Evolutionary conservation across 2,888 invertebrate species (phyloP).

Genomic region (Alentia gelatinosa): DNA sequence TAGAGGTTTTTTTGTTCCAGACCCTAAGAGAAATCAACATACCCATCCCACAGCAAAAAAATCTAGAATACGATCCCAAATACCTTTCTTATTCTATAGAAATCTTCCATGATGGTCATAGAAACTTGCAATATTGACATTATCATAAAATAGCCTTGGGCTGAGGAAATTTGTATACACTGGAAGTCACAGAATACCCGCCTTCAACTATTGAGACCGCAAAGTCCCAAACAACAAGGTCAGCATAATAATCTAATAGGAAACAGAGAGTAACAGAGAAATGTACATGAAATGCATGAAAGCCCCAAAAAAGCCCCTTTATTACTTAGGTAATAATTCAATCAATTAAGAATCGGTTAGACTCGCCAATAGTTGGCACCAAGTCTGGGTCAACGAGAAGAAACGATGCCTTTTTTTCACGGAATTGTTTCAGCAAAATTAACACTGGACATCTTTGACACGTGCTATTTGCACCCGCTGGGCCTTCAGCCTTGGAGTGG

Average conservation of each 20-base stretch:
- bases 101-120: neutral
- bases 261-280: neutral
- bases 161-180: neutral
- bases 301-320: conserved; percentile 9
- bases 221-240: neutral
- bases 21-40: too few relatives aligned
- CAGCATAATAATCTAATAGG: neutral
- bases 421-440: too few relatives aligned
- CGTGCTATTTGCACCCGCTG: neutral
- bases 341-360: neutral
- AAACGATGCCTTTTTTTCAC: too few relatives aligned
- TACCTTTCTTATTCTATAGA: neutral
- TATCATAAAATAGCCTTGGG: neutral
- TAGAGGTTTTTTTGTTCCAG: too few relatives aligned
- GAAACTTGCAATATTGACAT: neutral
- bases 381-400: neutral
- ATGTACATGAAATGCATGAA: neutral
- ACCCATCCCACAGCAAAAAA: too few relatives aligned
- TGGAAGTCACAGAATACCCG: neutral
- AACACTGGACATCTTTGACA: neutral
- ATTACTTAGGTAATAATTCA: neutral
- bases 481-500: neutral
- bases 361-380: neutral
- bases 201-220: neutral
- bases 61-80: neutral